These are phyloP conservation scores for Danaus chrysippus DNA, from an alignment of 2,888 invertebrate species.

Conservation along the genomic window DNA sequence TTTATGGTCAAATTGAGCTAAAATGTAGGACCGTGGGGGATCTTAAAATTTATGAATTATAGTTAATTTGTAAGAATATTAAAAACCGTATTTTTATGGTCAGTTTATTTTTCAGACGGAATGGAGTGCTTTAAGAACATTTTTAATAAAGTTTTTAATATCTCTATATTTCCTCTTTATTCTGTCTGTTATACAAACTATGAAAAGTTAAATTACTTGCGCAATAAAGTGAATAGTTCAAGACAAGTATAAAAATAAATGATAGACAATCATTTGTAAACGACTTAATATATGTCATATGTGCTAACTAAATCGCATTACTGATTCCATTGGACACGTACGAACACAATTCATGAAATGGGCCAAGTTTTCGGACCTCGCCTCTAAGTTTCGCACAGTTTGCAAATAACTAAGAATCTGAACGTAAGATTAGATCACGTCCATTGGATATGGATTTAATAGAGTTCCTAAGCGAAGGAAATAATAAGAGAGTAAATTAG, in stretches of 20 bases:
- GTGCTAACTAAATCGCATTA: constrained; percentile 12
- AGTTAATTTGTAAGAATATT: not conserved
- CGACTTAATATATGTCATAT: constrained; percentile 1
- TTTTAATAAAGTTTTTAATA: too few species aligned
- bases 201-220: too few species aligned
- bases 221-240: too few species aligned
- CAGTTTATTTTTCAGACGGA: too few species aligned
- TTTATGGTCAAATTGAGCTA: constrained; percentile 9
- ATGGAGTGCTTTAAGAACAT: too few species aligned
- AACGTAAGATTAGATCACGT: constrained; percentile 23
- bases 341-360: constrained; percentile 18
- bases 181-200: too few species aligned
- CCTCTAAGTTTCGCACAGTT: constrained; percentile 19
- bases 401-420: constrained; percentile 25
- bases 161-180: too few species aligned
- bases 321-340: constrained; percentile 19
- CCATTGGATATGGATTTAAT: constrained; percentile 5
- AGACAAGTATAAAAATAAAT: too few species aligned
- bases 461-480: constrained; percentile 6
- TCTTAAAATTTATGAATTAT: not conserved
- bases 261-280: too few species aligned
- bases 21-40: not conserved
- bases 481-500: not conserved
- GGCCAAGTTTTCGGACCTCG: constrained; percentile 20
- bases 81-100: too few species aligned